These are phyloP conservation scores for Cichladusa arquata DNA, from an alignment of 2,113 vertebrate species.

Conservation along the genomic window DNA sequence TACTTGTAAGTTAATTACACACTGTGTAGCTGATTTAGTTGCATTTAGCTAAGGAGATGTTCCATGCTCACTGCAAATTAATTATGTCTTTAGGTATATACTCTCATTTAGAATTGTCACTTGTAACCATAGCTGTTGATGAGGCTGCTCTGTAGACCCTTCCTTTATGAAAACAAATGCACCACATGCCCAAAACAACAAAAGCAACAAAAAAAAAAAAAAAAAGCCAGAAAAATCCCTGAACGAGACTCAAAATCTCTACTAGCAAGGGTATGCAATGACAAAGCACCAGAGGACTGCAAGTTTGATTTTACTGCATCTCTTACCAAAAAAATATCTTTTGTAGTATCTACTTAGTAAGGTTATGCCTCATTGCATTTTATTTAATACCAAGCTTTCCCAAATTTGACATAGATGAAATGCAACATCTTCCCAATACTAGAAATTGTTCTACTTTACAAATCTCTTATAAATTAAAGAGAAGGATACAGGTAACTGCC, in stretches of 20 bases:
- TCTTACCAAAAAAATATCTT: neutral
- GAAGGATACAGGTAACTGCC: neutral
- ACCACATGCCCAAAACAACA: neutral
- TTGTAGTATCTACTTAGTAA: neutral
- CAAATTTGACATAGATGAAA: neutral
- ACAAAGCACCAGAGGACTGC: neutral
- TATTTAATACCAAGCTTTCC: neutral
- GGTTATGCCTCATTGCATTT: neutral
- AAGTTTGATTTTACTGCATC: neutral
- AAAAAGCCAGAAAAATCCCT: neutral
- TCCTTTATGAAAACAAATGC: neutral
- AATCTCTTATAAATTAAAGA: neutral
- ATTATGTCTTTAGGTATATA: conserved; percentile 65
- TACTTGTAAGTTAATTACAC: conserved; percentile 71
- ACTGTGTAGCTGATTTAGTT: conserved; percentile 70
- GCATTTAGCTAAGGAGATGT: conserved; percentile 71
- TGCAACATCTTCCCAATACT: neutral
- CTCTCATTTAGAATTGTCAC: conserved; percentile 58
- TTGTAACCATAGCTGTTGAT: neutral
- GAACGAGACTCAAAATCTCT: neutral
- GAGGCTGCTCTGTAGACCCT: neutral
- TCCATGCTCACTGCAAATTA: conserved; percentile 59
- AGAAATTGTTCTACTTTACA: neutral
- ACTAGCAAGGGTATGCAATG: neutral
- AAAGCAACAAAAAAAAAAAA: neutral